These are phyloP conservation scores for Papilio helenus DNA, from an alignment of 1,140 invertebrate species.

Conservation along the genomic window DNA sequence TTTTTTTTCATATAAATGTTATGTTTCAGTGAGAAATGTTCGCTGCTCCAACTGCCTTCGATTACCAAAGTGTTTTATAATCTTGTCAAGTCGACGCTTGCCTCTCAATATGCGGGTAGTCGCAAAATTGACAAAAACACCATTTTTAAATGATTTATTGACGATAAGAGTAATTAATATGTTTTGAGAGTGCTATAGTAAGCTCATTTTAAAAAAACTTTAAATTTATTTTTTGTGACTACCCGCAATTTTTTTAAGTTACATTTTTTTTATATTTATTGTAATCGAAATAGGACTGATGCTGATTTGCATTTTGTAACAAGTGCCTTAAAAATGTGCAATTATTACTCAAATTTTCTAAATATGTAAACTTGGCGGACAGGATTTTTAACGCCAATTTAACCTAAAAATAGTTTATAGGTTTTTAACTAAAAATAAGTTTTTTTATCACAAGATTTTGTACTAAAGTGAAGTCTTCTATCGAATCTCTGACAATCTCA, in stretches of 20 bases:
- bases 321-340: constrained; percentile 38
- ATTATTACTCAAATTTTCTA: not conserved
- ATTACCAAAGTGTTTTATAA: constrained; percentile 61
- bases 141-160: not conserved
- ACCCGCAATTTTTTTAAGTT: constrained; percentile 24
- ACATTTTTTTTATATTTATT: constrained; percentile 37
- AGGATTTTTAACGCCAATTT: constrained; percentile 4
- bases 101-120: constrained; percentile 21
- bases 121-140: not conserved
- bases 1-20: constrained; percentile 37
- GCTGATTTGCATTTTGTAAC: constrained; percentile 32
- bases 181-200: not conserved
- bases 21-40: constrained; percentile 54
- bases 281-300: constrained; percentile 35
- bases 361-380: constrained; percentile 10
- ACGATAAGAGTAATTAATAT: not conserved
- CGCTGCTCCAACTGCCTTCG: constrained; percentile 42
- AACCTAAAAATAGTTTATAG: constrained; percentile 17
- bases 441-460: constrained; percentile 4
- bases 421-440: constrained; percentile 17
- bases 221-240: not conserved
- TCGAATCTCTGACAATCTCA: constrained; percentile 27
- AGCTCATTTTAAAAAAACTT: not conserved
- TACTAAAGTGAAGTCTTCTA: not conserved
- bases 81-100: constrained; percentile 34